Percentiles rank a stretch among this genome's conserved stretches.
Conservation (phyloP, 2,888 invertebrate species). For the Drosophila nr. fundita region DNA sequence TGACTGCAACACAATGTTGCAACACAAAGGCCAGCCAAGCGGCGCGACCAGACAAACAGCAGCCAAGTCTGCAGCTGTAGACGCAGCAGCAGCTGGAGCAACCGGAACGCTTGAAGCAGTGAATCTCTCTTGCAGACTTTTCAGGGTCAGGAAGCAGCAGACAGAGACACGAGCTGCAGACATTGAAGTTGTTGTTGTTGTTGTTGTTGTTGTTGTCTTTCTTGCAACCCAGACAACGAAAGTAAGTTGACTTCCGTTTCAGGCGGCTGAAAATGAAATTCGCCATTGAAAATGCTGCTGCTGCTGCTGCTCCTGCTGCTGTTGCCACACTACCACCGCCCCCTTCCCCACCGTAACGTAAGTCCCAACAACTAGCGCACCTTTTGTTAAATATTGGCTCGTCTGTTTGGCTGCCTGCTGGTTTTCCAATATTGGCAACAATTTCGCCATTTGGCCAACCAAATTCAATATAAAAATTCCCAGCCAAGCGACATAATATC, state of each 20-base stretch:
- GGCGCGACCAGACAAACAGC: constrained; percentile 52
- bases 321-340: neutral
- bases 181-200: neutral
- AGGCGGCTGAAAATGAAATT: constrained; percentile 73
- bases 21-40: constrained; percentile 67
- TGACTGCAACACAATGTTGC: constrained; percentile 36
- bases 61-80: constrained; percentile 5
- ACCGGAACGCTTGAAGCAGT: constrained; percentile 17
- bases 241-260: constrained; percentile 73
- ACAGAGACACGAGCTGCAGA: constrained; percentile 25
- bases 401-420: constrained; percentile 48
- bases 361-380: constrained; percentile 10
- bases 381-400: constrained; percentile 61
- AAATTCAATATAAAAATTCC: constrained; percentile 71
- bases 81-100: neutral
- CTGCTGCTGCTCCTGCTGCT: neutral
- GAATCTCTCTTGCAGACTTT: constrained; percentile 25
- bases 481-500: constrained; percentile 56
- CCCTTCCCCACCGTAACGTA: neutral
- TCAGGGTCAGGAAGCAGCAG: constrained; percentile 73
- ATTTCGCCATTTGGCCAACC: constrained; percentile 44
- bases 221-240: constrained; percentile 54
- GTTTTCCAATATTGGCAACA: constrained; percentile 40
- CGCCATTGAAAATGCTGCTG: constrained; percentile 26
- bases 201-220: neutral